Evolutionary conservation across 2,888 invertebrate genomes (phyloP).

Genomic region (Drosophila mimetica): DNA sequence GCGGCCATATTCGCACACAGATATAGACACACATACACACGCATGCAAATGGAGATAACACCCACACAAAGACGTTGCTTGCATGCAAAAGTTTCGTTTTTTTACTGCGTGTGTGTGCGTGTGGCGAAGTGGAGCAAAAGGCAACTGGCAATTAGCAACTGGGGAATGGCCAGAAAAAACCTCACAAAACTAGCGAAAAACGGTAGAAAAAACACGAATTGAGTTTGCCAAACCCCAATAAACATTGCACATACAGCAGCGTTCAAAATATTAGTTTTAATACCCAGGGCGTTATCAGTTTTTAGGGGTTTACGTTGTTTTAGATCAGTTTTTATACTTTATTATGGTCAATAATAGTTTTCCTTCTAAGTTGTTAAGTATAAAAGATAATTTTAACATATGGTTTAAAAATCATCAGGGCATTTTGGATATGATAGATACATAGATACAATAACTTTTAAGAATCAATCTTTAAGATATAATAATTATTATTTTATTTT

Average conservation of each 20-base stretch:
- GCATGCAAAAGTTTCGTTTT: conserved; percentile 36
- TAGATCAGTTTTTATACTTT: background rate
- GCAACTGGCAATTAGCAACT: conserved; percentile 51
- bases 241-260: conserved; percentile 32
- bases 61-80: conserved; percentile 9
- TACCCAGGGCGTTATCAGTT: background rate
- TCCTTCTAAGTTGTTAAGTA: no score
- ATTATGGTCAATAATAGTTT: background rate
- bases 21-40: conserved; percentile 11
- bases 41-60: background rate
- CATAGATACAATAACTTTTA: no score
- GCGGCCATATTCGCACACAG: conserved; percentile 27
- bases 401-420: no score
- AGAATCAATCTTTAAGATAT: no score
- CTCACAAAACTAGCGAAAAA: conserved; percentile 18
- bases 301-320: background rate
- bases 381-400: no score
- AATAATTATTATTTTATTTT: no score
- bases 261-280: background rate
- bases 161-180: conserved; percentile 34
- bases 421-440: no score
- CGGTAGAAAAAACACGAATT: conserved; percentile 18
- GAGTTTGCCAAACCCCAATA: conserved; percentile 40
- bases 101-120: conserved; percentile 34
- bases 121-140: conserved; percentile 54